Evolutionary conservation across 2,888 invertebrate species (phyloP), one percentile per base, ranked within the genome.

Genomic region (Agrotis exclamationis): DNA sequence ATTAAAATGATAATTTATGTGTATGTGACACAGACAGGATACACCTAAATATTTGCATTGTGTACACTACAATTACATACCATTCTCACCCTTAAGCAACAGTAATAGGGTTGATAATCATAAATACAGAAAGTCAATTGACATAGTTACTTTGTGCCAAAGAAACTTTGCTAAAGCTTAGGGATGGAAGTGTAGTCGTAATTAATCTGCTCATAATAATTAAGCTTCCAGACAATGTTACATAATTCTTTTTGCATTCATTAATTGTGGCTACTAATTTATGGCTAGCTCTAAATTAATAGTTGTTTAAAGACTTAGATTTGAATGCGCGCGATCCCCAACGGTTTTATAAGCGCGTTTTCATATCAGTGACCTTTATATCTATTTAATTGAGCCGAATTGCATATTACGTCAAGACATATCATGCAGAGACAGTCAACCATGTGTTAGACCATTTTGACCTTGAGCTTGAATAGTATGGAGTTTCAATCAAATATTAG

Each of bases 1-100:
- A 89, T 92, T 91, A 88, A 87, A 88, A 92, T 92, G 91, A 90
- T 94, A 93, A 93, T 93, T 88, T 91, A 93, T 92, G 87, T 88
- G 87, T 76, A 70, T 79, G 72, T 83, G 80, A 79, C 84, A 83
- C 86, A 85, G 87, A 85, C 87, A 86, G 88, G 86, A 85, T 87
- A 84, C 70, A 78, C 75, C 69, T 77, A 85, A 84, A 76, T 85
- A 90, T 89, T 87, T 83, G 83, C 86, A 86, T 86, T 85, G 84
- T 85, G 82, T 79, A 66, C 67, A 62, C 39, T 58, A 28, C 33
- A 50, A 47, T 50, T 11, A 20, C 56, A 82, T n/a, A 22, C 64
- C 33, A 82, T 71, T 73, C 63, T 70, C 45, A 63, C 56, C 76
- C 63, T 69, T 84, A 82, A 47, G 0, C 1, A n/a, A 0, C 57